Conservation (phyloP, 2,113 vertebrate genomes). For the Mustela nigripes region DNA sequence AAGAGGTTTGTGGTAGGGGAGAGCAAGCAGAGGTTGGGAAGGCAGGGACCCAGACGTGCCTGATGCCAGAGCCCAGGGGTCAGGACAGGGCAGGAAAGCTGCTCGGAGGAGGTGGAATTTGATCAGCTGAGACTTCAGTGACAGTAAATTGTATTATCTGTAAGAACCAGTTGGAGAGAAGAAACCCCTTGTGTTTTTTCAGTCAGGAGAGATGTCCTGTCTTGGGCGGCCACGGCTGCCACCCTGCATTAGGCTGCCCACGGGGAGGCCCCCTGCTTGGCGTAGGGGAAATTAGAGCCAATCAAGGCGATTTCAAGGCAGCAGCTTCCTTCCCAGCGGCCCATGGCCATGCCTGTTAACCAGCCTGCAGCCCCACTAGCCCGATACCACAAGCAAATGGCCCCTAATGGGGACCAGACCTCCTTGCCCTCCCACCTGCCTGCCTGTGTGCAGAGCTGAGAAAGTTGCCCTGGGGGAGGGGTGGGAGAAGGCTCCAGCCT, state of each 20-base stretch:
- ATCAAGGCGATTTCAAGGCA: slow-evolving; percentile 82
- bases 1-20: not conserved
- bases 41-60: not conserved
- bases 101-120: slow-evolving; percentile 42
- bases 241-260: slow-evolving; percentile 69
- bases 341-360: slow-evolving; percentile 75
- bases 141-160: slow-evolving; percentile 15
- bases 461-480: too few relatives aligned
- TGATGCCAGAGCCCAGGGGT: not conserved
- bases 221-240: slow-evolving; percentile 74
- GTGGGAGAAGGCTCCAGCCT: too few relatives aligned
- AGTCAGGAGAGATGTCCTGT: not conserved
- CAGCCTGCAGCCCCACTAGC: slow-evolving; percentile 54
- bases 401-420: slow-evolving; percentile 83
- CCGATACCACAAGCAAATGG: slow-evolving; percentile 80
- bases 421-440: slow-evolving; percentile 68
- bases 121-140: not conserved
- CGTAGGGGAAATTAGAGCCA: slow-evolving; percentile 82
- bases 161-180: not conserved
- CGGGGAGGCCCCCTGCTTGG: not conserved
- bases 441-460: not conserved
- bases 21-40: not conserved
- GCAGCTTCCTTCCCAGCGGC: slow-evolving; percentile 64
- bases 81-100: not conserved
- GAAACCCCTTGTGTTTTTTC: not conserved